Evolutionary conservation across 53 echinoderm and acorn worm genomes (phyloP), one percentile per base, ranked within the genome.

Genomic region (Luidia sarsii): DNA sequence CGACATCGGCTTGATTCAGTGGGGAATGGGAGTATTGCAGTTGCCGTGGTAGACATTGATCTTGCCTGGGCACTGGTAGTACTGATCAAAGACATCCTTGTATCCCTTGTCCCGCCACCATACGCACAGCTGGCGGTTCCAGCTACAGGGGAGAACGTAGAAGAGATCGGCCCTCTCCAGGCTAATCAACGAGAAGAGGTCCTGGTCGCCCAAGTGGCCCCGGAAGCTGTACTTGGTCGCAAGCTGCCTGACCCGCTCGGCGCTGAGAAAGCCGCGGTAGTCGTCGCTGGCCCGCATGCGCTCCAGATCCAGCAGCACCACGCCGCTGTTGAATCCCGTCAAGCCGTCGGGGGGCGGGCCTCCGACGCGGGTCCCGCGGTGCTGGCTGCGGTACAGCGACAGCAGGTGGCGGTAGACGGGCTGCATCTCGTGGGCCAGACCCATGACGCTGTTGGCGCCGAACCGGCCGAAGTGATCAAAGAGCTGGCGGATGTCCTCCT

Each of bases 101-200:
- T 95, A 95, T 3, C 96, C 96, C 50, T 95, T 95, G 62, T 95
- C 87, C 49, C 80, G 79, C 96, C 96, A 95, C 96, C 96, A 95
- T 1, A 39, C 29, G 55, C 96, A 95, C 29, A 95, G 60, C 84
- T 95, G 96, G 25, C 90, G 87, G 63, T 95, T 95, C 96, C 96
- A 95, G 4, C 87, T 80, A 43, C 92, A 95, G 0, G 96, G 96
- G 10, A 95, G 80, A 16, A 86, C 63, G 54, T 95, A 83, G 72
- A 95, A 95, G 34, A 95, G 67, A 34, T 93, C 92, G 8, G 85
- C 85, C 49, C 70, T 85, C 14, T 95, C 96, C 81, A 95, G 69
- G 20, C 86, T 88, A 24, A 91, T 80, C 46, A 95, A 65, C 0
- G 96, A 64, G 83, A 80, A 95, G 75, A 95, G 90, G 53, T 95